These are phyloP conservation scores for Ennomos fuscantarius DNA, from an alignment of 2,888 invertebrate genomes.

Conservation along the genomic window DNA sequence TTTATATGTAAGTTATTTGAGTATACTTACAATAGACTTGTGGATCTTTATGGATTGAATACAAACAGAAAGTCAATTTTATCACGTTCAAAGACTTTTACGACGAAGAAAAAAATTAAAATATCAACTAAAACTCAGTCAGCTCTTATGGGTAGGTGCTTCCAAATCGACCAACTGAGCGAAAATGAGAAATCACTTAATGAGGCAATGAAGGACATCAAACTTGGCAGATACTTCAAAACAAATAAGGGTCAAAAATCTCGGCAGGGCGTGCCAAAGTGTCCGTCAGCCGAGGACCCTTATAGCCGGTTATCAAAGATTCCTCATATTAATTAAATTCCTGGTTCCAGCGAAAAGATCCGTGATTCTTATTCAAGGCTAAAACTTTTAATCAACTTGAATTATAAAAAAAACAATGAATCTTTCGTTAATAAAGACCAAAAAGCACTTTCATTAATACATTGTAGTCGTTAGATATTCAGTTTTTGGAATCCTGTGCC, in stretches of 20 bases:
- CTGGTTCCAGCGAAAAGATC: conserved; percentile 18
- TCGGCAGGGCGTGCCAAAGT: conserved; percentile 44
- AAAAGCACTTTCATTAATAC: neutral
- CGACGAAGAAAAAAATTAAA: neutral
- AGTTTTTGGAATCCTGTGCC: neutral
- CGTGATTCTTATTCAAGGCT: neutral
- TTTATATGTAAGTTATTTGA: too few relatives aligned
- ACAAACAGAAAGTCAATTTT: too few relatives aligned
- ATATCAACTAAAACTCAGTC: neutral
- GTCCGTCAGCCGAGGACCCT: conserved; percentile 32
- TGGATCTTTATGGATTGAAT: too few relatives aligned
- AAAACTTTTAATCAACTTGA: conserved; percentile 13
- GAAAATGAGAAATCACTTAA: conserved; percentile 34
- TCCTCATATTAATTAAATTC: conserved; percentile 25
- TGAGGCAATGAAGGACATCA: conserved; percentile 31
- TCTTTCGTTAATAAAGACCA: neutral
- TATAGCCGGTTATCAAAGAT: conserved; percentile 16
- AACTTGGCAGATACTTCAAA: conserved; percentile 38
- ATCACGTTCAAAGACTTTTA: neutral
- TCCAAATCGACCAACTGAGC: conserved; percentile 31
- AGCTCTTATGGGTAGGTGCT: conserved; percentile 13
- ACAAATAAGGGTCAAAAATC: conserved; percentile 48
- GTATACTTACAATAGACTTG: too few relatives aligned
- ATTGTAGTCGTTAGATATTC: neutral
- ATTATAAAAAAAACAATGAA: conserved; percentile 4